Evolutionary conservation across 2,113 vertebrate genomes (phyloP), one percentile per base, ranked within the genome.

Genomic region (Perccottus glenii): DNA sequence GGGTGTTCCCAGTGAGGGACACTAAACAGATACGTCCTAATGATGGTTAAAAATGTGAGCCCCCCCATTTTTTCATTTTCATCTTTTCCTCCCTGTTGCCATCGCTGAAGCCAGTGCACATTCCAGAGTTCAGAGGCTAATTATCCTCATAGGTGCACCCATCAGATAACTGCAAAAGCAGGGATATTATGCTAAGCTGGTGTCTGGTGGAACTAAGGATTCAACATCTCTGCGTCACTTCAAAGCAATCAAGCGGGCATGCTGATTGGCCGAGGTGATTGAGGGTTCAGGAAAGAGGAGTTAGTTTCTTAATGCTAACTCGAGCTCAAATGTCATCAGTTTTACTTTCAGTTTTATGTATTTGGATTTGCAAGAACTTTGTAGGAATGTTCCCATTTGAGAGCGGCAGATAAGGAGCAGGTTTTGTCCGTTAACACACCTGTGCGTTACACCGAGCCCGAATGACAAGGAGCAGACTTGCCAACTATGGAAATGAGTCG

Each of bases 11-110:
- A 9, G 45, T 50, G 66, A 80, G 60, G 73, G 82, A 89, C 78
- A 81, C 77, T 84, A 89, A 92, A 84, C 89, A 91, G 90, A 89
- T 79, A 84, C 62, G 64, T 70, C 55, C 70, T 89, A 90, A 91
- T 91, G 84, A 87, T 85, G 81, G 68, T 83, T 83, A 44, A 80
- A 87, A 86, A 85, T 75, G 53, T 58, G 77, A 79, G 82, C 75
- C 72, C 85, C 70, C 69, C 40, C 43, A 32, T 58, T 43, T 61
- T 48, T 76, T 49, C 19, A 64, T 66, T 12, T 19, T 14, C 42
- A 27, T 35, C 51, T 35, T 19, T 27, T 35, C 15, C 60, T 46
- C 19, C 43, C 46, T 27, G 19, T 36, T 55, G 52, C 36, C 38
- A 12, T 49, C 56, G 36, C 19, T 49, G 32, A 60, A 78, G 60